phyloP scores from a whole-genome alignment of 2,113 vertebrate species.

The Brevimyrus niger region DNA sequence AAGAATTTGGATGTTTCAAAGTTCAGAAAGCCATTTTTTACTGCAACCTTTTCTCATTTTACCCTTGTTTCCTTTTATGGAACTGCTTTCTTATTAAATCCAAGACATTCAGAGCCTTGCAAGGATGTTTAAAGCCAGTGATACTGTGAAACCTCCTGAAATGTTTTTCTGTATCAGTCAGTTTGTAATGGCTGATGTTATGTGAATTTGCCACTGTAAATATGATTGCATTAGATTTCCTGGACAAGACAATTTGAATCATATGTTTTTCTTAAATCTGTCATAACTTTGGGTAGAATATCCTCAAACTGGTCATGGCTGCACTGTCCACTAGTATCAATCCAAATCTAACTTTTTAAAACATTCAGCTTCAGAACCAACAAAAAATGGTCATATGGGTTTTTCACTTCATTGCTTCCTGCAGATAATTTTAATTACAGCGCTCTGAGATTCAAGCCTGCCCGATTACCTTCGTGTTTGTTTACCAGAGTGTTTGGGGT shows the following conservation, averaged over 20 bases:
- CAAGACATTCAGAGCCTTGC: neutral
- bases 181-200: neutral
- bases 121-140: neutral
- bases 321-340: neutral
- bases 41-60: neutral
- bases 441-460: neutral
- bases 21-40: neutral
- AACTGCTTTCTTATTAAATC: neutral
- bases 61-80: neutral
- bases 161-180: neutral
- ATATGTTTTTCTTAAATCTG: neutral
- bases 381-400: neutral
- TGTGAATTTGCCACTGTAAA: neutral
- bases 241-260: neutral
- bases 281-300: constrained; percentile 4
- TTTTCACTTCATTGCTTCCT: neutral
- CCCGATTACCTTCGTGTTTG: neutral
- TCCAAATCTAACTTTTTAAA: neutral
- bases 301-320: constrained; percentile 14
- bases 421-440: constrained; percentile 7
- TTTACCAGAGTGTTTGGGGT: neutral
- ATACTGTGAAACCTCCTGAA: neutral
- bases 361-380: neutral
- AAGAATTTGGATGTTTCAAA: neutral
- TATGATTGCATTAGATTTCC: neutral